A percentile compares a stretch with the other conserved stretches of the same genome.
Conservation (phyloP, 2,113 vertebrate genomes). For the Phodopus roborovskii region DNA sequence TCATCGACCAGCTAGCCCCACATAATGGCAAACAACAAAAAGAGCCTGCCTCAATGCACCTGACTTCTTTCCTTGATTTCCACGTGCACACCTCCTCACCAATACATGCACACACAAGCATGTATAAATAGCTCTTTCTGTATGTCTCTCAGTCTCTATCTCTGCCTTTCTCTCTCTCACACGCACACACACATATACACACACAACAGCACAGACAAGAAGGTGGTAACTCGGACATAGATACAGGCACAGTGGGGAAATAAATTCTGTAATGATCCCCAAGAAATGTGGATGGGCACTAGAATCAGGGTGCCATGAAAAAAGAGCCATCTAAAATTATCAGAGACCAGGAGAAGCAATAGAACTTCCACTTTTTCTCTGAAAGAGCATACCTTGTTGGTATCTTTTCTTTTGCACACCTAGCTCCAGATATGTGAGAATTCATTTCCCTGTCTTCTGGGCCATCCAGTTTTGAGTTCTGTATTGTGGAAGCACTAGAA, state of each 20-base stretch:
- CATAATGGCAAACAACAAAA: background rate
- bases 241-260: background rate
- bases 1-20: background rate
- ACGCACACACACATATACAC: background rate
- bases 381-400: background rate
- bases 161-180: background rate
- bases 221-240: background rate
- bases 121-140: background rate
- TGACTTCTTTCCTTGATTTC: background rate
- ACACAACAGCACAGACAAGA: background rate
- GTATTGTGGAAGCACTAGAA: background rate
- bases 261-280: background rate
- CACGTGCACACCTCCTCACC: background rate
- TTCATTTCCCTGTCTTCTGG: background rate
- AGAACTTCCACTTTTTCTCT: background rate
- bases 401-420: background rate
- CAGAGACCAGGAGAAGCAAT: background rate
- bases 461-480: background rate
- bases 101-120: background rate
- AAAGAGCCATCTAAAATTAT: background rate
- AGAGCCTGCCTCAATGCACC: background rate
- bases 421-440: background rate
- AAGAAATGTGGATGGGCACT: background rate
- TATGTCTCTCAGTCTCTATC: background rate
- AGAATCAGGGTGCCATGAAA: background rate